Evolutionary conservation across 2,888 invertebrate genomes (phyloP).

Genomic region (Agriopis leucophaearia): DNA sequence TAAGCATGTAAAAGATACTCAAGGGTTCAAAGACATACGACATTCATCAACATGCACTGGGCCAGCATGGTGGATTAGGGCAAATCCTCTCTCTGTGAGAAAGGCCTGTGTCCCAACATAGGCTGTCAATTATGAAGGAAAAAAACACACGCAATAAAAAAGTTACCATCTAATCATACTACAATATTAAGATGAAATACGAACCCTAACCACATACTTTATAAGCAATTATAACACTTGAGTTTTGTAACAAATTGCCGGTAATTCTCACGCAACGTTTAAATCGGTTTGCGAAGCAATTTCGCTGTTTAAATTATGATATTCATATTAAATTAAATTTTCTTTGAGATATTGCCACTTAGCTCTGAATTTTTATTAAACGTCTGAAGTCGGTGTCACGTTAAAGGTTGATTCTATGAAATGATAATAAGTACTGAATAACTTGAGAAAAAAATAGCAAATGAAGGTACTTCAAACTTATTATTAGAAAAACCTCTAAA

Average conservation of each 20-base stretch:
- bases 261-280: constrained; percentile 30
- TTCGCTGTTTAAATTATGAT: constrained; percentile 20
- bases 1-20: too few species aligned
- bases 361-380: constrained; percentile 8
- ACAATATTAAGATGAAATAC: constrained; percentile 17
- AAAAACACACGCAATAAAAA: background rate
- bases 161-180: background rate
- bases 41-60: too few species aligned
- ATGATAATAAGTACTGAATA: background rate
- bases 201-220: constrained; percentile 4
- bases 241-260: constrained; percentile 19
- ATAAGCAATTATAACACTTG: constrained; percentile 18
- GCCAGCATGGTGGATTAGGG: too few species aligned
- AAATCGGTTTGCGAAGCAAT: constrained; percentile 19
- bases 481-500: too few species aligned
- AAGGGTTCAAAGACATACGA: too few species aligned
- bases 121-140: too few species aligned
- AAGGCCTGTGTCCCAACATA: too few species aligned
- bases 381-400: background rate
- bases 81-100: too few species aligned
- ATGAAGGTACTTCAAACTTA: background rate
- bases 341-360: constrained; percentile 18
- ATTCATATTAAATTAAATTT: constrained; percentile 19
- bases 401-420: background rate
- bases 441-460: background rate